Percentiles rank a stretch among this genome's conserved stretches.
Conservation (phyloP, 2,888 invertebrate genomes). For the Polymixis flavicincta region DNA sequence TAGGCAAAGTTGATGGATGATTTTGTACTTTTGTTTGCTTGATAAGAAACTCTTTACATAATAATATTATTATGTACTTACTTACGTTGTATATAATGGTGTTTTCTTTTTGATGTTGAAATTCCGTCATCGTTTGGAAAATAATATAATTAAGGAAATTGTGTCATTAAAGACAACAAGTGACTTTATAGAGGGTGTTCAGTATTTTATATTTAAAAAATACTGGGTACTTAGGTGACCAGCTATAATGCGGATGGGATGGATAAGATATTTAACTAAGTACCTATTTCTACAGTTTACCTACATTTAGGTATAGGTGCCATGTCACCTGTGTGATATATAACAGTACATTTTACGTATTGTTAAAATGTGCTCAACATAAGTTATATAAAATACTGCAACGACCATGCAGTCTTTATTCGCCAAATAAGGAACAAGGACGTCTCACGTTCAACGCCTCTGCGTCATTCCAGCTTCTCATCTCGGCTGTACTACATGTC, state of each 20-base stretch:
- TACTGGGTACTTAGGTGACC: no score
- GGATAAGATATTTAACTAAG: neutral
- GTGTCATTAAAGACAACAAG: neutral
- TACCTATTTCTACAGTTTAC: neutral
- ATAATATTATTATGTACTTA: neutral
- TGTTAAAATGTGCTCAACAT: neutral
- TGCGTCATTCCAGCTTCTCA: conserved; percentile 66
- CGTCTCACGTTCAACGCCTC: conserved; percentile 45
- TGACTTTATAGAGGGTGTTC: conserved; percentile 2
- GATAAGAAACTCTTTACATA: conserved; percentile 25
- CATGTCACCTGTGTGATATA: neutral
- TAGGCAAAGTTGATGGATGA: conserved; percentile 32
- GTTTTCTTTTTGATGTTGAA: conserved; percentile 23
- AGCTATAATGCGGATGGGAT: neutral
- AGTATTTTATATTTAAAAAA: neutral
- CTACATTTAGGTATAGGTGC: no score
- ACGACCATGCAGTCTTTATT: conserved; percentile 32
- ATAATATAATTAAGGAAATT: conserved; percentile 24
- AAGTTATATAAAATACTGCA: neutral
- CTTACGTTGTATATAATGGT: neutral
- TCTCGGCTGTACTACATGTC: conserved; percentile 44
- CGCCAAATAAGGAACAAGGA: conserved; percentile 67
- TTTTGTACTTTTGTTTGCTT: conserved; percentile 13
- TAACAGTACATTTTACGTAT: neutral
- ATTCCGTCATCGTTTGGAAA: conserved; percentile 7